Percentiles rank a stretch among this genome's conserved stretches.
phyloP scores from a whole-genome alignment of 1,140 invertebrate genomes.

The Aphidius ervi region DNA sequence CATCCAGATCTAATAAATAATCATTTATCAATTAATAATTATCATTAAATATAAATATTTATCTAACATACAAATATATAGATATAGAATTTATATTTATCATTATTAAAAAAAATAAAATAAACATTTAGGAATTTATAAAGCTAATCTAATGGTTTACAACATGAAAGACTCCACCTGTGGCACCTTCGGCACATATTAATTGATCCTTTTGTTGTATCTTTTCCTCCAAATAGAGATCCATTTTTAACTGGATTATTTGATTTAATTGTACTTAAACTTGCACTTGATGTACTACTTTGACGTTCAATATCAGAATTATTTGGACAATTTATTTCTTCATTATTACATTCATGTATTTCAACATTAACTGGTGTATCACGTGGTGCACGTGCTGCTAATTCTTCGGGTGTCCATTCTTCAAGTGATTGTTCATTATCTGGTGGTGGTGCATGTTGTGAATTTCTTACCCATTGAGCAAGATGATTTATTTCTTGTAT shows the following conservation, averaged over 20 bases:
- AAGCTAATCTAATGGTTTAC: constrained; percentile 2
- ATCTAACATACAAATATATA: too few species aligned
- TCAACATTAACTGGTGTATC: constrained; percentile 26
- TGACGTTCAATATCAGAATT: constrained; percentile 48
- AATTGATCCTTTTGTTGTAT: constrained; percentile 54
- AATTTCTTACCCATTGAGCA: constrained; percentile 66
- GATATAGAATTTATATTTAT: too few species aligned
- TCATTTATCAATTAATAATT: not conserved
- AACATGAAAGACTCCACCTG: constrained; percentile 49
- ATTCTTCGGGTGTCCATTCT: constrained; percentile 62
- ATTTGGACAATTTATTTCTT: constrained; percentile 35
- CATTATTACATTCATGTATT: constrained; percentile 24
- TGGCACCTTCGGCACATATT: constrained; percentile 60
- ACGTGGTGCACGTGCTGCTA: constrained; percentile 41
- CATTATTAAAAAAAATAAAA: too few species aligned
- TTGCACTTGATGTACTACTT: constrained; percentile 48
- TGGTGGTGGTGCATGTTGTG: constrained; percentile 50
- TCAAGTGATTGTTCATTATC: constrained; percentile 51
- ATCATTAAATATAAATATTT: too few species aligned
- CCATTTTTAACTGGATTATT: constrained; percentile 47
- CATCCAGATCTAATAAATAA: constrained; percentile 43
- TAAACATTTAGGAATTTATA: not conserved
- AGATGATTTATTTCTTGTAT: constrained; percentile 54
- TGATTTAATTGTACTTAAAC: constrained; percentile 48
- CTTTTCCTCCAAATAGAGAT: constrained; percentile 34